Evolutionary conservation across 2,888 invertebrate genomes (phyloP), one percentile per base, ranked within the genome.

Genomic region (Sylvicola fuscatus): DNA sequence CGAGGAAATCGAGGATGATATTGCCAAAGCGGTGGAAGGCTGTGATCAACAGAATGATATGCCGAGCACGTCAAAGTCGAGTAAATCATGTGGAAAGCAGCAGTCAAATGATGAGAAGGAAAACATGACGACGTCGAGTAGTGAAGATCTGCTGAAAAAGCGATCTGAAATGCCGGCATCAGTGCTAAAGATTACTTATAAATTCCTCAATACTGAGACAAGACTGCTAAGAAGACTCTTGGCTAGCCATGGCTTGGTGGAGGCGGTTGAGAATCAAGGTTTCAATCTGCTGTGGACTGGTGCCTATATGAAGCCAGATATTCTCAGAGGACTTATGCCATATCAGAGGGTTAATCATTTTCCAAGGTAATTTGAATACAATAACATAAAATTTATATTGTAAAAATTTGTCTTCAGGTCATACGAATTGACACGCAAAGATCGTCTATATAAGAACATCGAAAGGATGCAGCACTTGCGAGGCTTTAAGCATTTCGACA

Each of bases 321-420:
- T 81, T 12, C 62, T 92, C 37, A 65, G 87, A 43, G 70, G 75
- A 33, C 58, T 92, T 46, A 68, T 76, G 33, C 72, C 82, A n/a
- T 82, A 87, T 56, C 95, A 95, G 59, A 70, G 90, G 49, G 82
- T 93, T 39, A 95, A 95, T 56, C 93, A 95, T 60, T 95, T 95
- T 56, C 93, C 93, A 6, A 72, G 78, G 78, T 77, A 51, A 54
- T 50, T 11, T 3, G n/a, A 37, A 36, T n/a, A n/a, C n/a, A n/a
- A n/a, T n/a, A n/a, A 37, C 15, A 8, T 35, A 8, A 16, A 6
- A 5, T n/a, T 15, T 12, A 12, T 35, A n/a, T 21, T 27, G 15
- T n/a, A 11, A 3, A 28, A 28, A 27, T 14, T 38, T 40, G 40
- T 39, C 42, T 40, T 33, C 55, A 82, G 92, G 50, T 90, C 92